Evolutionary conservation across 1,140 invertebrate species (phyloP).

Genomic region (Tetramorium parvispinum): DNA sequence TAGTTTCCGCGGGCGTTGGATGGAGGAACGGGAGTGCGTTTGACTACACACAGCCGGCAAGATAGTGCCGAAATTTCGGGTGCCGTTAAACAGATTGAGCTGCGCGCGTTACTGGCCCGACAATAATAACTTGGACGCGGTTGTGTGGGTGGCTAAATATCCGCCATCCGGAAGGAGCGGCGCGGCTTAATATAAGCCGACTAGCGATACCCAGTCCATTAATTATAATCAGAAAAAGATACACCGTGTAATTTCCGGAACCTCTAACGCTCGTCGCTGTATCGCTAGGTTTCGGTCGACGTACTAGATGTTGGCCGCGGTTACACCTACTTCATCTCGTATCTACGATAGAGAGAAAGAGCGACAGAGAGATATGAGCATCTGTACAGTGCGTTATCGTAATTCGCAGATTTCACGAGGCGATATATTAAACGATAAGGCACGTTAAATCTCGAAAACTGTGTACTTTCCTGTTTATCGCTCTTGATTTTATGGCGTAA

Average conservation of each 20-base stretch:
- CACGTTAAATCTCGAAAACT: not conserved
- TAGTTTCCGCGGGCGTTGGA: slow-evolving; percentile 55
- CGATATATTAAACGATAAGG: not conserved
- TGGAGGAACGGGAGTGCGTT: slow-evolving; percentile 29
- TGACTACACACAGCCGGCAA: slow-evolving; percentile 42
- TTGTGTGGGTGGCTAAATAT: slow-evolving; percentile 45
- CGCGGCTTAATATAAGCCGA: slow-evolving; percentile 49
- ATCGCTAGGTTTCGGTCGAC: not conserved
- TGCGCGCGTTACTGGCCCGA: slow-evolving; percentile 30
- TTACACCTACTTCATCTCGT: slow-evolving; percentile 4
- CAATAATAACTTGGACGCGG: slow-evolving; percentile 64
- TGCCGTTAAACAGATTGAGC: slow-evolving; percentile 60
- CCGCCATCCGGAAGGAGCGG: slow-evolving; percentile 64
- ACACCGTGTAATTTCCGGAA: slow-evolving; percentile 68
- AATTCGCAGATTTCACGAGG: slow-evolving; percentile 1
- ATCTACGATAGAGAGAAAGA: not conserved
- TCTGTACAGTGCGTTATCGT: not conserved
- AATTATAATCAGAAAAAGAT: slow-evolving; percentile 72
- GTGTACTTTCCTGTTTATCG: not conserved
- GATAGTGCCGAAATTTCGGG: slow-evolving; percentile 71
- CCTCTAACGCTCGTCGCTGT: slow-evolving; percentile 5
- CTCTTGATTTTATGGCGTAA: not conserved
- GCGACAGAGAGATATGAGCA: no score
- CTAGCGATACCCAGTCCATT: slow-evolving; percentile 66
- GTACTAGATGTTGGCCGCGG: not conserved